These are phyloP conservation scores for Masnerella sp. DNA, from an alignment of 2,888 invertebrate species.

Conservation along the genomic window DNA sequence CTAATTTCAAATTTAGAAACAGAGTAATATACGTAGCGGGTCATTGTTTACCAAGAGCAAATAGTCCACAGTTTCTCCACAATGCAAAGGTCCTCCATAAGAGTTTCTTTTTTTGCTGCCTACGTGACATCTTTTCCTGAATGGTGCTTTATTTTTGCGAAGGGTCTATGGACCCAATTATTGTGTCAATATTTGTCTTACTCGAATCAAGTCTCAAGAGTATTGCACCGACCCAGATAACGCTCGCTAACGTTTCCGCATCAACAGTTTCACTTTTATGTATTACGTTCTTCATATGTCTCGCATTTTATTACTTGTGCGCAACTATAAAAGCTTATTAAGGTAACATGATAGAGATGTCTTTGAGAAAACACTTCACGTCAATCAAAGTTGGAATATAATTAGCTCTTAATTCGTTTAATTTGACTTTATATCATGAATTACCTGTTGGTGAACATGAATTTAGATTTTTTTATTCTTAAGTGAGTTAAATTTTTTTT, in stretches of 20 bases:
- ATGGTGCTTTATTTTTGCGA: constrained; percentile 18
- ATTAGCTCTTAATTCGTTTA: too few relatives aligned
- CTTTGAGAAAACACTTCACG: neutral
- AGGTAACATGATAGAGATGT: constrained; percentile 3
- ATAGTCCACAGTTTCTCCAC: constrained; percentile 49
- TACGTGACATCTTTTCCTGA: constrained; percentile 55
- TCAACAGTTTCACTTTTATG: constrained; percentile 42
- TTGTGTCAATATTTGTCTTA: constrained; percentile 47
- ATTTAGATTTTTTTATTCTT: too few relatives aligned
- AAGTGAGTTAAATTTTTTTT: too few relatives aligned
- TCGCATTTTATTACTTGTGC: constrained; percentile 18
- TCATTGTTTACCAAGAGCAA: constrained; percentile 55
- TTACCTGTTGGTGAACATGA: too few relatives aligned
- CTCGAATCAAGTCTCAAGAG: constrained; percentile 34
- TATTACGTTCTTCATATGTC: constrained; percentile 15
- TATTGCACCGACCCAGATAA: constrained; percentile 36
- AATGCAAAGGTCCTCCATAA: constrained; percentile 48
- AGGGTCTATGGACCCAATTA: constrained; percentile 50
- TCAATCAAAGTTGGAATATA: too few relatives aligned
- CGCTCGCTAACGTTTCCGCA: constrained; percentile 6
- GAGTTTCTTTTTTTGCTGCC: constrained; percentile 53
- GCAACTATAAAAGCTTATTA: constrained; percentile 7
- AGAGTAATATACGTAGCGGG: neutral
- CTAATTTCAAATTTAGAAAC: too few relatives aligned
- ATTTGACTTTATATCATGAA: too few relatives aligned